Evolutionary conservation across 1,140 invertebrate species (phyloP), one percentile per base, ranked within the genome.

Genomic region (Drosophila eugracilis): DNA sequence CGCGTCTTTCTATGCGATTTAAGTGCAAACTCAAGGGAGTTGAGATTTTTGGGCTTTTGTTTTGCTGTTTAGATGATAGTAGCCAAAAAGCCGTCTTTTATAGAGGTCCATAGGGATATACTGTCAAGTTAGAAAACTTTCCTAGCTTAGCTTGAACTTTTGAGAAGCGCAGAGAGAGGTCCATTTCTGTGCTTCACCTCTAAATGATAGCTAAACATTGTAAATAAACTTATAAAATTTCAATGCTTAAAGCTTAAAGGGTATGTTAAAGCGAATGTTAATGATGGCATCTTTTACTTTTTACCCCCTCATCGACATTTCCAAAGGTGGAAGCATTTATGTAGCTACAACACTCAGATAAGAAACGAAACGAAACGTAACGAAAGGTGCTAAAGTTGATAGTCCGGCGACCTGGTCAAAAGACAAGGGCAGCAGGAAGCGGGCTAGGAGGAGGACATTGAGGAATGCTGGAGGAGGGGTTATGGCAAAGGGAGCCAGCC

Each of bases 21-120:
- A 79, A 69, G 76, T 79, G 74, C 77, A 79, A 79, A 79, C 75
- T 78, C 70, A 59, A 36, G 75, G 77, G 75, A 79, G 73, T 70
- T 66, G 53, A 15, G 26, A 50, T 66, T 62, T 55, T 42, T 70
- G 59, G 75, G 73, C 58, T 19, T 58, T 41, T 30, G 39, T 41
- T 58, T 36, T 19, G 53, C 19, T n/a, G n/a, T 58, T 58, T 45
- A 59, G 39, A 63, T 57, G 57, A 36, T 21, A 36, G 50, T 62
- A n/a, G n/a, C n/a, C n/a, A 19, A 62, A 58, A 36, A 4, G 19
- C 26, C 26, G 19, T 34, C 22, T 52, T 52, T 58, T 50, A 52
- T 34, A 14, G 30, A 32, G 53, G n/a, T n/a, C n/a, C n/a, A n/a
- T n/a, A n/a, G n/a, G n/a, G n/a, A n/a, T n/a, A n/a, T n/a, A n/a